Percentiles rank a stretch among this genome's conserved stretches.
Evolutionary conservation across 2,797 vertebrate species (phyloP).

Genomic region (Staurois parvus): DNA sequence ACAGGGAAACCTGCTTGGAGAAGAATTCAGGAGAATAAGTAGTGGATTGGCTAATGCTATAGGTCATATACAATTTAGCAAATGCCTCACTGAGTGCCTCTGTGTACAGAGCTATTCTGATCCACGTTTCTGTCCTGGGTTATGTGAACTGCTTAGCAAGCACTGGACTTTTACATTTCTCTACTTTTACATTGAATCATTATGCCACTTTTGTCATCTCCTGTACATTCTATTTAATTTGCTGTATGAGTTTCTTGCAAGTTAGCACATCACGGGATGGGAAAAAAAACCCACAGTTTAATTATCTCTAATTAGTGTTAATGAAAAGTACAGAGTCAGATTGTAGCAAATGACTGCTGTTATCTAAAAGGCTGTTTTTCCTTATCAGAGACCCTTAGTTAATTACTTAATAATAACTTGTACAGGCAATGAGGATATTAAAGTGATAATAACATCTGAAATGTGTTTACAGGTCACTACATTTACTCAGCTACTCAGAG

Average conservation of each 20-base stretch:
- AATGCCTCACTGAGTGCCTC: neutral
- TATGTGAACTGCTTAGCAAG: neutral
- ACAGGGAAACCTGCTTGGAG: neutral
- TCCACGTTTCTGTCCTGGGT: neutral
- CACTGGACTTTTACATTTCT: neutral
- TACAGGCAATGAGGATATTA: constrained; percentile 18
- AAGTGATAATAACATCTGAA: constrained; percentile 11
- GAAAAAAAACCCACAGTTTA: constrained; percentile 26
- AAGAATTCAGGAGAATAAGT: neutral
- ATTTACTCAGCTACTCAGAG: neutral
- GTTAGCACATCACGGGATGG: constrained; percentile 17
- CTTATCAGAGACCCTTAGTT: constrained; percentile 27
- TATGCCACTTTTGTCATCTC: constrained; percentile 44
- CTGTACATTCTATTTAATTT: neutral
- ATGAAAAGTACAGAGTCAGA: constrained; percentile 35
- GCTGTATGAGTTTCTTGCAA: neutral
- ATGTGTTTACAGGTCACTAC: constrained; percentile 23
- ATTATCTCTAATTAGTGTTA: constrained; percentile 44
- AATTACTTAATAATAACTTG: constrained; percentile 42
- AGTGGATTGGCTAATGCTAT: too few relatives aligned
- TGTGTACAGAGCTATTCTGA: neutral
- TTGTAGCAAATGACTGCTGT: constrained; percentile 31
- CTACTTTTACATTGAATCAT: too few relatives aligned
- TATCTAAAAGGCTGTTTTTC: constrained; percentile 23
- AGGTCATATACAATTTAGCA: too few relatives aligned